Evolutionary conservation across 2,888 invertebrate species (phyloP).

Genomic region (Drosophila hamatofila): DNA sequence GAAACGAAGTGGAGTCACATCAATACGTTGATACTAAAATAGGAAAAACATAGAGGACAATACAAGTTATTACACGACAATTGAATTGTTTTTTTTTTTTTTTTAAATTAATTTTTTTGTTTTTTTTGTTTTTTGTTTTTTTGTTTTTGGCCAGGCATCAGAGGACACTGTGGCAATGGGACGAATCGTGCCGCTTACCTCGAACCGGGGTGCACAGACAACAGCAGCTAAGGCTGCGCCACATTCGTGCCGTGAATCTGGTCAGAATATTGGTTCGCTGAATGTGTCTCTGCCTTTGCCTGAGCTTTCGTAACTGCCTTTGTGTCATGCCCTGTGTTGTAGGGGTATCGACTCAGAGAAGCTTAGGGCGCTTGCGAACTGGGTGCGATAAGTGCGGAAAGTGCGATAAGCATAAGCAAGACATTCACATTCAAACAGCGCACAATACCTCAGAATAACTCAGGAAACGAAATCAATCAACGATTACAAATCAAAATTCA

Average conservation of each 20-base stretch:
- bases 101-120: too few species aligned
- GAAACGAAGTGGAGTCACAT: conserved; percentile 19
- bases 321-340: conserved; percentile 21
- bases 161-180: conserved; percentile 21
- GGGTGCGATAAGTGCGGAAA: conserved; percentile 59
- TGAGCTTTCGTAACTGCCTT: conserved; percentile 28
- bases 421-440: conserved; percentile 19
- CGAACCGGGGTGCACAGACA: conserved; percentile 51
- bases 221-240: conserved; percentile 40
- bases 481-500: not conserved
- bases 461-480: not conserved
- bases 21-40: conserved; percentile 17
- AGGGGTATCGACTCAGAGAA: conserved; percentile 34
- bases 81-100: too few species aligned
- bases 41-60: conserved; percentile 15
- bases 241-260: conserved; percentile 33
- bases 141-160: conserved; percentile 29
- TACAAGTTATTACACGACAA: conserved; percentile 17
- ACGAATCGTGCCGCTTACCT: conserved; percentile 52
- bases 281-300: conserved; percentile 16
- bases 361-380: conserved; percentile 35
- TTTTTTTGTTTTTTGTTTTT: too few species aligned
- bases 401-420: conserved; percentile 46
- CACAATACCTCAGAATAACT: conserved; percentile 13
- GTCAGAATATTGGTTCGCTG: conserved; percentile 30